phyloP scores from a whole-genome alignment of 2,888 invertebrate species.

The Selenia dentaria region DNA sequence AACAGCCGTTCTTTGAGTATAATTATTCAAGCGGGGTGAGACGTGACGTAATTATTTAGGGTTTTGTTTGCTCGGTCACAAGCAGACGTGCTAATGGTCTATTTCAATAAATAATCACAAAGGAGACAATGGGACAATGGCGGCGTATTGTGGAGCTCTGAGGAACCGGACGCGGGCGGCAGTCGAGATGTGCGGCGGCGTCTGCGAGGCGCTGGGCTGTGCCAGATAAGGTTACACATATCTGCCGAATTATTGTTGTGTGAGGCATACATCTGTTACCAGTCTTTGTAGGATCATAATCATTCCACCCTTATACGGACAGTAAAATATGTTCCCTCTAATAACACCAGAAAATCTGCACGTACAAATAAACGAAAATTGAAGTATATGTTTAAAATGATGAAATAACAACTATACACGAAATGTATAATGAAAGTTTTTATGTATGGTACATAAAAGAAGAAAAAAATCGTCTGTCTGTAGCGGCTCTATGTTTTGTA shows the following conservation, averaged over 20 bases:
- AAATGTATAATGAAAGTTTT: no score
- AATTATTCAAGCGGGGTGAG: constrained; percentile 31
- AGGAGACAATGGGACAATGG: constrained; percentile 58
- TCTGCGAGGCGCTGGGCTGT: constrained; percentile 2
- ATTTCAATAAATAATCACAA: constrained; percentile 65
- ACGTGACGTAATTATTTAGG: constrained; percentile 35
- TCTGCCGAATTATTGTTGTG: not conserved
- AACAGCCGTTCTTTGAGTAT: constrained; percentile 28
- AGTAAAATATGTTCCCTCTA: no score
- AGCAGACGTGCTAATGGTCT: constrained; percentile 41
- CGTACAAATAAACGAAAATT: no score
- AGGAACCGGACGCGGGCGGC: not conserved
- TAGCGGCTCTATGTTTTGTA: no score
- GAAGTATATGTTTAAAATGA: no score
- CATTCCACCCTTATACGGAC: no score
- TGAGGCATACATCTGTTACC: no score
- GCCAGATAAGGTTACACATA: constrained; percentile 1
- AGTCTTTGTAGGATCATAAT: no score
- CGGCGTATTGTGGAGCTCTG: constrained; percentile 19
- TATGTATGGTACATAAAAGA: no score
- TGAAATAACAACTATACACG: no score
- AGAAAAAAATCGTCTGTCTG: no score
- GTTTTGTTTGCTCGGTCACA: constrained; percentile 35
- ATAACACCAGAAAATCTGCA: no score
- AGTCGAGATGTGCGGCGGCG: not conserved